Evolutionary conservation across 2,797 vertebrate species (phyloP).

Genomic region (Mallotus villosus): DNA sequence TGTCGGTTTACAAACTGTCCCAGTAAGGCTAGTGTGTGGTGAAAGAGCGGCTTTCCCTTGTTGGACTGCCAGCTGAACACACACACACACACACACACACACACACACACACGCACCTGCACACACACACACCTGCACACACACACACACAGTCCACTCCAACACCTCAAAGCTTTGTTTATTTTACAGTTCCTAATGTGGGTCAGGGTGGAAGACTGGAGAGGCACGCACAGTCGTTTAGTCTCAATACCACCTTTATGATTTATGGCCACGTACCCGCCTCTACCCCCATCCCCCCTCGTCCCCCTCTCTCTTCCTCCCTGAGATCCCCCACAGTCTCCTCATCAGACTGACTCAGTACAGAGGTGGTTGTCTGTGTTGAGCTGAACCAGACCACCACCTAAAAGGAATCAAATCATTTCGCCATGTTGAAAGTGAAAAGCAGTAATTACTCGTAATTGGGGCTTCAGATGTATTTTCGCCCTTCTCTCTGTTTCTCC

Average conservation of each 20-base stretch:
- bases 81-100: neutral
- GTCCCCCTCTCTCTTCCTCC: constrained; percentile 71
- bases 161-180: constrained; percentile 65
- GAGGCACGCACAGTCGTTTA: constrained; percentile 78
- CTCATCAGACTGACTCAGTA: constrained; percentile 89
- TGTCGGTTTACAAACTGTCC: constrained; percentile 24
- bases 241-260: constrained; percentile 81
- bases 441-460: constrained; percentile 99
- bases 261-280: constrained; percentile 84
- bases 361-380: constrained; percentile 92
- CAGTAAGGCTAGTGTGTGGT: constrained; percentile 7
- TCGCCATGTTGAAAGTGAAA: constrained; percentile 98
- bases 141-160: neutral
- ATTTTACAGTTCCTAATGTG: constrained; percentile 79
- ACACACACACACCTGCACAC: neutral
- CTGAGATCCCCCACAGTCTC: constrained; percentile 83
- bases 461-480: constrained; percentile 86
- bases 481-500: constrained; percentile 68
- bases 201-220: constrained; percentile 73
- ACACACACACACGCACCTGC: neutral
- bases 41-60: constrained; percentile 21
- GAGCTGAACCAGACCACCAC: constrained; percentile 97
- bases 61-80: constrained; percentile 7
- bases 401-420: constrained; percentile 99
- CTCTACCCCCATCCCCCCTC: constrained; percentile 61